Evolutionary conservation across 1,140 invertebrate species (phyloP), one percentile per base, ranked within the genome.

Genomic region (Philaenus spumarius): DNA sequence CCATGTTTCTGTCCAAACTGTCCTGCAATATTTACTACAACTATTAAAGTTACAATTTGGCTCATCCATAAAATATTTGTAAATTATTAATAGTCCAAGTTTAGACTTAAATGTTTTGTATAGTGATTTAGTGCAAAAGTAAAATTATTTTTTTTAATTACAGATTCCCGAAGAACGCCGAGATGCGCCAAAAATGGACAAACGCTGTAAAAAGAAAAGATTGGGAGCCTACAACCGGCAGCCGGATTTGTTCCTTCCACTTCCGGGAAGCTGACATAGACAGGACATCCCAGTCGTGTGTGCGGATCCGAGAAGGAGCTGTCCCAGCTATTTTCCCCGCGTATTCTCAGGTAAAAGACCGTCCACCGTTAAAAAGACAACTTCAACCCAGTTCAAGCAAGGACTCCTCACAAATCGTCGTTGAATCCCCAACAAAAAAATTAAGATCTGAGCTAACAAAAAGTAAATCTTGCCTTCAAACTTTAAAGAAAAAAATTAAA

Each of bases 231-330:
- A 53, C 46, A 0, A 46, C 26, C n/a, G 17, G 43, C 20, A 55
- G 48, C 19, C n/a, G 34, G 23, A 20, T 61, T 2, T 63, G 55
- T 58, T 45, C 53, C 19, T n/a, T 20, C 4, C 59, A 63, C 48
- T 63, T 62, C 47, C 15, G 47, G 22, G 52, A 62, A 62, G 53
- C 14, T 23, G 58, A 60, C 39, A 60, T 60, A 40, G 53, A 60
- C 51, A 55, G 52, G 17, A 40, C 58, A 42, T 50, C 58, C 30
- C 52, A 55, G 26, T 15, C 50, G 15, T 47, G 34, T 22, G 45
- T 62, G 14, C 47, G 53, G 39, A 50, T 62, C 23, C 23, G 47
- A 23, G 60, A 62, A 39, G 37, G 58, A 47, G 58, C 58, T 35
- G 34, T 62, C n/a, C 58, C 61, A 40, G 39, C 51, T 37, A 60